These are phyloP conservation scores for Epizoanthus stellaris DNA, from an alignment of 92 coral and sea anemone species.

Conservation along the genomic window DNA sequence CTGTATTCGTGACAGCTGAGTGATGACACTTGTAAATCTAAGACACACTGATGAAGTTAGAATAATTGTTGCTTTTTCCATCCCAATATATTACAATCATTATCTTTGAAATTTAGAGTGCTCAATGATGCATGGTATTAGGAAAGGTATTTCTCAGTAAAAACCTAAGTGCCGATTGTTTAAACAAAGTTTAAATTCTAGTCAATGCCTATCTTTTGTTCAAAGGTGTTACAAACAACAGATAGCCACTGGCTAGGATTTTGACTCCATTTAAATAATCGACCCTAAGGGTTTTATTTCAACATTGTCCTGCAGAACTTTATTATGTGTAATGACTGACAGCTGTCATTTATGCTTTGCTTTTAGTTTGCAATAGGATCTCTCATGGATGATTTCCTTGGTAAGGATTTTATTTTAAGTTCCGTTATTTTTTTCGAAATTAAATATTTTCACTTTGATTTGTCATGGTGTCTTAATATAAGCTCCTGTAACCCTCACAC, in stretches of 20 bases:
- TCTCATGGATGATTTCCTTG: slow-evolving; percentile 96
- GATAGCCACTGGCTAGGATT: too few species aligned
- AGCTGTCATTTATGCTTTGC: slow-evolving; percentile 9
- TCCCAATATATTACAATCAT: too few species aligned
- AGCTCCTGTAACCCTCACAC: too few species aligned
- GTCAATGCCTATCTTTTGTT: not conserved
- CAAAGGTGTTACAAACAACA: too few species aligned
- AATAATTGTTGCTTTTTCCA: too few species aligned
- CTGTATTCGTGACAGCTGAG: not conserved
- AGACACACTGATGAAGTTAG: too few species aligned
- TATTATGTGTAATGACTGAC: not conserved
- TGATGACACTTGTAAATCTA: not conserved
- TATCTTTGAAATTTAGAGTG: too few species aligned
- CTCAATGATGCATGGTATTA: too few species aligned
- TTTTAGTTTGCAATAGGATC: slow-evolving; percentile 99
- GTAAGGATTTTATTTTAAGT: slow-evolving; percentile 58
- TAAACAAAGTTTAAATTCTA: not conserved
- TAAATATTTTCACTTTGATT: too few species aligned
- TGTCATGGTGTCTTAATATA: too few species aligned
- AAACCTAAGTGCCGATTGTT: not conserved
- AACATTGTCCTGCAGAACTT: not conserved
- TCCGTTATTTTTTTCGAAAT: not conserved
- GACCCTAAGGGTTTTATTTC: not conserved
- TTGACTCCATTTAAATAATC: too few species aligned
- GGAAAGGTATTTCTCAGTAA: too few species aligned